Evolutionary conservation across 2,797 vertebrate genomes (phyloP).

Genomic region (Corythornis leucogaster): DNA sequence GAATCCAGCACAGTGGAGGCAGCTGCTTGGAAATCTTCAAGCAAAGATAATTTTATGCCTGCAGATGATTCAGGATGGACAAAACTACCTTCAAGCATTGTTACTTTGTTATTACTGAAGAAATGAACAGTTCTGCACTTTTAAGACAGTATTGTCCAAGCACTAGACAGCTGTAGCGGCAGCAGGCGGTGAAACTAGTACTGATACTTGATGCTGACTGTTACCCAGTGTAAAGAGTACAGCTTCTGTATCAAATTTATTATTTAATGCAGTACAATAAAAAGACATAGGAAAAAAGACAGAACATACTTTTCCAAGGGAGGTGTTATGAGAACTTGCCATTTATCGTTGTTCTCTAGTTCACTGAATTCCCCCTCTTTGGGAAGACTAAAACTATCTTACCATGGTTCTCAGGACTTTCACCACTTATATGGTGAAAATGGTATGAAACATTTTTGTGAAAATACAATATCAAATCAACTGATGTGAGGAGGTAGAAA

Average conservation of each 20-base stretch:
- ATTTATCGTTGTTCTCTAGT: neutral
- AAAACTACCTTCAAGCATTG: neutral
- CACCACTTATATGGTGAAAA: neutral
- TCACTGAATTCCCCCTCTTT: neutral
- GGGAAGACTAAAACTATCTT: neutral
- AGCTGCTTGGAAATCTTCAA: neutral
- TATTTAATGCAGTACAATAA: neutral
- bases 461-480: neutral
- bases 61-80: neutral
- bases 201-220: neutral
- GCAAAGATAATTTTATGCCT: neutral
- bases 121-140: neutral
- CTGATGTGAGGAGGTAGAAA: neutral
- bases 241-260: neutral
- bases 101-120: neutral
- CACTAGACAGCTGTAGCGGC: neutral
- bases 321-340: neutral
- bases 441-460: neutral
- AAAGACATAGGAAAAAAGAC: fast-evolving
- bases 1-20: neutral
- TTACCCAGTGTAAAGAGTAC: neutral
- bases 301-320: neutral
- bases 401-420: neutral
- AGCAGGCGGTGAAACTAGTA: neutral
- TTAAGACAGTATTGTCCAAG: neutral